A percentile compares a stretch with the other conserved stretches of the same genome.
phyloP scores from a whole-genome alignment of 2,797 vertebrate species.

The Lates japonicus region DNA sequence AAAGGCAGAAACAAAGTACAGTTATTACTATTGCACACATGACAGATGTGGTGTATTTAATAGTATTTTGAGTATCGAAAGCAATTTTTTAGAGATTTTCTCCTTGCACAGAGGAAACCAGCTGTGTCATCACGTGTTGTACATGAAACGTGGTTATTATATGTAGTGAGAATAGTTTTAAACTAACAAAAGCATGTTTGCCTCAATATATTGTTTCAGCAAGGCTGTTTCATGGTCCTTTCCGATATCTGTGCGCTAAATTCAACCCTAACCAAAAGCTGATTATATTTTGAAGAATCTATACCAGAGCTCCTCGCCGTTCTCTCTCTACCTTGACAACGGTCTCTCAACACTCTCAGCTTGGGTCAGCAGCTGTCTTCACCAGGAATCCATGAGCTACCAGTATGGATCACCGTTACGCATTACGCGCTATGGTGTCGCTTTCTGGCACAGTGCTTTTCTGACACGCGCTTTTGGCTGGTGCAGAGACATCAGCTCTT shows the following conservation, averaged over 20 bases:
- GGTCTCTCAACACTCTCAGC: neutral
- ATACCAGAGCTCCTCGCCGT: fast-evolving
- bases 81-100: neutral
- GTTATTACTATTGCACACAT: neutral
- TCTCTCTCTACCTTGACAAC: neutral
- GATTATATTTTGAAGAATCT: slow-evolving; percentile 62
- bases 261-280: neutral
- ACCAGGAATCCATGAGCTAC: no score
- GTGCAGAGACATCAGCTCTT: slow-evolving; percentile 34
- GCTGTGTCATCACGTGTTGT: no score
- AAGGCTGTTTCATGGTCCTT: neutral
- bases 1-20: neutral
- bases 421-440: slow-evolving; percentile 69
- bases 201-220: no score
- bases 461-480: slow-evolving; percentile 52
- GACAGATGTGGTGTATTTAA: neutral
- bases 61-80: neutral
- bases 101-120: neutral
- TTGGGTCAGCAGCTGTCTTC: slow-evolving; percentile 70
- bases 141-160: neutral
- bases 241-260: neutral
- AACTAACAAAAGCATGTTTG: neutral
- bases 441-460: slow-evolving; percentile 48
- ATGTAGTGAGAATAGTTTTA: no score
- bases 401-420: slow-evolving; percentile 79